Percentiles rank a stretch among this genome's conserved stretches.
Evolutionary conservation across 2,113 vertebrate genomes (phyloP).

Genomic region (Gracilinanus agilis): DNA sequence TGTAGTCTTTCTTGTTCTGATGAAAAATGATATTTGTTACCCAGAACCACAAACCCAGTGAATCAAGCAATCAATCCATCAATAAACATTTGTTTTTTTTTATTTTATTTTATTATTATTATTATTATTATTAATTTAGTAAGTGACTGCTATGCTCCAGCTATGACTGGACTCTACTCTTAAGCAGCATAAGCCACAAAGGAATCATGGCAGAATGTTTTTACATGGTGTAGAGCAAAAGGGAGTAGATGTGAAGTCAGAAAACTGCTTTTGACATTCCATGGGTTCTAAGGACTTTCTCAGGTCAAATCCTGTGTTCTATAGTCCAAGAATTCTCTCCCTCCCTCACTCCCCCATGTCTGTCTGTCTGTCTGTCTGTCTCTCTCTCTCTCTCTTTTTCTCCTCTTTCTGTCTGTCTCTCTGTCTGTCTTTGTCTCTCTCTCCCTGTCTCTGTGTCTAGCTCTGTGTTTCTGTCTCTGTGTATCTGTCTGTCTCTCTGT

Average conservation of each 20-base stretch:
- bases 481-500: neutral
- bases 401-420: neutral
- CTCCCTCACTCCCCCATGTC: too few relatives aligned
- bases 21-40: conserved; percentile 58
- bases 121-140: neutral
- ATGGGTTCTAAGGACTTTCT: neutral
- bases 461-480: neutral
- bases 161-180: neutral
- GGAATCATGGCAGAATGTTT: neutral
- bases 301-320: neutral
- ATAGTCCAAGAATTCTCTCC: neutral
- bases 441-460: neutral
- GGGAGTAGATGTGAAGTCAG: neutral
- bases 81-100: too few relatives aligned
- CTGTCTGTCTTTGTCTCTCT: neutral
- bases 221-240: neutral
- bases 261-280: neutral
- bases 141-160: neutral
- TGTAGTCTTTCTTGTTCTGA: conserved; percentile 53
- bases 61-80: neutral
- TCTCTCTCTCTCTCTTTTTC: neutral
- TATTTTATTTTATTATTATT: too few relatives aligned
- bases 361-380: too few relatives aligned
- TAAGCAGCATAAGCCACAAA: neutral
- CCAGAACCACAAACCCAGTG: neutral